Percentiles rank a stretch among this genome's conserved stretches.
Conservation (phyloP, 2,888 invertebrate species). For the Blastobasis lacticolella region DNA sequence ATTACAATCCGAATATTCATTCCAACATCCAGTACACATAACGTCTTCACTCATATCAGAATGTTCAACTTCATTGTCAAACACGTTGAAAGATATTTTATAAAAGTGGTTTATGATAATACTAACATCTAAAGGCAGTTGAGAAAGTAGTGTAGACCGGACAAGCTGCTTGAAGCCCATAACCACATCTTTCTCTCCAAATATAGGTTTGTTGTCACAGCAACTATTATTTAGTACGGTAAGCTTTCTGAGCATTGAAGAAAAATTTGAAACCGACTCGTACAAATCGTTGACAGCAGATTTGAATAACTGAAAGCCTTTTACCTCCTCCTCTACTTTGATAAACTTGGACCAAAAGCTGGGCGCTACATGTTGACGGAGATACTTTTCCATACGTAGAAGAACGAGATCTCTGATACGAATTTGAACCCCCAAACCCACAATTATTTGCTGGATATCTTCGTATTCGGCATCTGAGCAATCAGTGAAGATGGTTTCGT, state of each 20-base stretch:
- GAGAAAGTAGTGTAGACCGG: conserved; percentile 79
- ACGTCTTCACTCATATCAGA: conserved; percentile 74
- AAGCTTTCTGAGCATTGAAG: conserved; percentile 71
- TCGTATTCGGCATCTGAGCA: conserved; percentile 53
- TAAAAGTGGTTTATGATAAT: conserved; percentile 83
- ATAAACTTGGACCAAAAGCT: conserved; percentile 79
- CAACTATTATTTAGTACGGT: conserved; percentile 64
- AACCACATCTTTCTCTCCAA: conserved; percentile 69
- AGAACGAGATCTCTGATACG: conserved; percentile 58
- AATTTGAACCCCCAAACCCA: conserved; percentile 47
- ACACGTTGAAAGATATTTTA: conserved; percentile 83
- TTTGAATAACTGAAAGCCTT: conserved; percentile 78
- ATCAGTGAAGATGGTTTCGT: conserved; percentile 47
- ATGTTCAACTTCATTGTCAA: conserved; percentile 66
- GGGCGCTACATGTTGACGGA: conserved; percentile 76
- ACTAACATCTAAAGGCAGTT: conserved; percentile 81
- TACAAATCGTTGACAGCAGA: conserved; percentile 79
- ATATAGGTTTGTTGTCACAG: conserved; percentile 59
- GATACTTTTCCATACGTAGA: conserved; percentile 71
- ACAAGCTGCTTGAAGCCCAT: conserved; percentile 78
- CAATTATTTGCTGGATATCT: conserved; percentile 54
- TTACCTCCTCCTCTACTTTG: conserved; percentile 62
- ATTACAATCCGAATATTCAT: conserved; percentile 72
- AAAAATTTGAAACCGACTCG: conserved; percentile 68
- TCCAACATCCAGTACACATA: conserved; percentile 82